Evolutionary conservation across 2,113 vertebrate species (phyloP), one percentile per base, ranked within the genome.

Genomic region (Carassius gibelio): DNA sequence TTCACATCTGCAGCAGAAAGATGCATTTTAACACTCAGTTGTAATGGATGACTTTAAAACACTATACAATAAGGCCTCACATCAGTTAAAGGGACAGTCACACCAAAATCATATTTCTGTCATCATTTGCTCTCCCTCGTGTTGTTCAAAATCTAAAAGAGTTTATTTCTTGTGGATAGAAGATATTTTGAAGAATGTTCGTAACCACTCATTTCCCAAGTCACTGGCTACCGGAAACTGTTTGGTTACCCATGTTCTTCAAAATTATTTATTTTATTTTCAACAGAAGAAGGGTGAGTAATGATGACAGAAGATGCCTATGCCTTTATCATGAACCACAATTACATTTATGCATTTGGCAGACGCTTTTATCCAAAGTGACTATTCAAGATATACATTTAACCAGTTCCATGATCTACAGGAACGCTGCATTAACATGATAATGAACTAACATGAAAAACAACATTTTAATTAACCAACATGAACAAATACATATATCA

Each of bases 1-100:
- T 99, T 99, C 84, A 99, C 98, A 93, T 99, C 98, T 99, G 86
- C 17, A 19, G 45, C 36, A 42, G 7, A 76, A 42, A 77, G 30
- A 79, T 6, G 21, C 30, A 15, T 11, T 11, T 14, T 36, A 42
- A 48, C 14, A 52, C 23, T 2, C 6, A 2, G 6, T 52, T 34
- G 13, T n/a, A 38, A 52, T n/a, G 15, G 19, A 30, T 17, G 57
- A 64, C 14, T 23, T 21, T 38, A 69, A 36, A 36, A 19, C 66
- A 19, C 66, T 9, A 21, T 36, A 69, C 8, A 6, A 6, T 30
- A 55, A 42, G 6, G 42, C 42, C 42, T 45, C 52, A 19, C 1
- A 45, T 45, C 3, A 45, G 42, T 42, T 42, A 8, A 52, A 52
- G 50, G 13, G 14, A 17, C 50, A 55, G 14, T 55, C 50, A 55